Base-by-base conservation (phyloP, 2,797 vertebrate species). In the Phoeniculus purpureus region DNA sequence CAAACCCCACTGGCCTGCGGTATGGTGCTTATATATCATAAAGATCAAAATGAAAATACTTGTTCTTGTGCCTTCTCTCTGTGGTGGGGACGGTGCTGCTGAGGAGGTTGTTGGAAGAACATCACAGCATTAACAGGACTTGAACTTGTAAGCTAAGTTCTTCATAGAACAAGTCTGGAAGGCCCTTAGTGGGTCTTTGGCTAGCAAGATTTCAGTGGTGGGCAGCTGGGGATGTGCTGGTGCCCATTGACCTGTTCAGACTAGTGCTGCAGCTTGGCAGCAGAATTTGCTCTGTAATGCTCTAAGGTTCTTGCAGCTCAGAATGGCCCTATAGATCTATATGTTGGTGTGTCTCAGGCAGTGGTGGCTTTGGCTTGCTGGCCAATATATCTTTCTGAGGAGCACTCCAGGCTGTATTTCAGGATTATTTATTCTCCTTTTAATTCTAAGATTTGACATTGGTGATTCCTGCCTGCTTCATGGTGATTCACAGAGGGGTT, bases 1-100 rank as follows among this genome's bases (percentile, higher is more conserved):
- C 45, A 98, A 98, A 64, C 98, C 98, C 67, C 96, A 97, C 45
- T 98, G 98, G 97, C 96, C 98, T 14, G 98, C 98, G 98, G 99
- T 99, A 97, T 1, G 60, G 8, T 56, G 25, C 67, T 91, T 65
- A 65, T 14, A 2, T 50, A 51, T 81, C 14, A 3, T 66, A 37
- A 45, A 85, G 48, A 32, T 6, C 22, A 15, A 22, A 64, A 37
- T 7, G 31, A 32, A 65, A 86, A 20, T n/a, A 3, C 32, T 37
- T 15, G 9, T 80, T 81, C 59, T 56, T 0, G 0, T 26, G 58
- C n/a, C 51, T 81, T 81, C 45, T 81, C 18, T 77, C 34, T 37
- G 2, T 77, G 60, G 51, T 6, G 7, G 60, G n/a, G 19, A 26
- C 20, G 7, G 51, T 7, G 25, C 45, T 74, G 47, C 27, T 23